A percentile compares a stretch with the other conserved stretches of the same genome.
These are phyloP conservation scores for Forbesichthys agassizii DNA, from an alignment of 2,113 vertebrate species.

Conservation along the genomic window DNA sequence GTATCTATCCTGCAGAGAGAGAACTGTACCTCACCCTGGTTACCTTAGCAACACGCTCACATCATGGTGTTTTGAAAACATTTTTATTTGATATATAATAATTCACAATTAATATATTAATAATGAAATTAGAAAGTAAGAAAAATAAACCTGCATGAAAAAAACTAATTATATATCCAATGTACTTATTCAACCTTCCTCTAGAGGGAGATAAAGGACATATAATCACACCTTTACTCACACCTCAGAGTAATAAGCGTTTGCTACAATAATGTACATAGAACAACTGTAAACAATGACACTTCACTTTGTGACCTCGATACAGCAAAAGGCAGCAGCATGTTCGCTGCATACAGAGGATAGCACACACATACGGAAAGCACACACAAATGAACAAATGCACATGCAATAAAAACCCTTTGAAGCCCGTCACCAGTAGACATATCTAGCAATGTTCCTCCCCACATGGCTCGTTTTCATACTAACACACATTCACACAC, in stretches of 20 bases:
- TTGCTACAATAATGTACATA: background rate
- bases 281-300: background rate
- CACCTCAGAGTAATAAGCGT: background rate
- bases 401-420: background rate
- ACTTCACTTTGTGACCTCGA: no score
- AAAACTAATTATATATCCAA: no score
- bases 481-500: conserved; percentile 1
- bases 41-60: conserved; percentile 31
- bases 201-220: conserved; percentile 64
- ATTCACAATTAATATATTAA: no score
- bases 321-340: no score
- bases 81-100: no score
- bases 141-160: no score
- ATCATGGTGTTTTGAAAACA: no score
- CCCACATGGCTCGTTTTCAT: background rate
- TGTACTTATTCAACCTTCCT: conserved; percentile 10
- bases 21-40: conserved; percentile 40
- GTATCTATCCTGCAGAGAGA: conserved; percentile 2
- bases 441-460: conserved; percentile 10
- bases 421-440: background rate
- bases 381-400: background rate
- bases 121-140: no score
- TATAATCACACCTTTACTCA: conserved; percentile 11
- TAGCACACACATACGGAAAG: background rate
- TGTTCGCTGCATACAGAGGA: background rate